Conservation (phyloP, 2,113 vertebrate species). For the Clarias macrocephalus region DNA sequence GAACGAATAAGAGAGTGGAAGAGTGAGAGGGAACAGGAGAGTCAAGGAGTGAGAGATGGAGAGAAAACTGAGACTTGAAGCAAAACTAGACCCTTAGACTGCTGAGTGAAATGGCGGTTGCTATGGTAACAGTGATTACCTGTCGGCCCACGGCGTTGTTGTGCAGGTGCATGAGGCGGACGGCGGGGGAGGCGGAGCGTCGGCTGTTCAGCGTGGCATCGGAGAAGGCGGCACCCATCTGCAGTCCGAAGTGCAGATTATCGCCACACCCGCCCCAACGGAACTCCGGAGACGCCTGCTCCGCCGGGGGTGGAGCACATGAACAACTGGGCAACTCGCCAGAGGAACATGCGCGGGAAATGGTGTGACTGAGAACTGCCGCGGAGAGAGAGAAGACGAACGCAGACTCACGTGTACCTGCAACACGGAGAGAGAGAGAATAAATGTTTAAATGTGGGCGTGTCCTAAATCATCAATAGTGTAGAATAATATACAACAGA, state of each 20-base stretch:
- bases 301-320: conserved; percentile 64
- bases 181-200: conserved; percentile 52
- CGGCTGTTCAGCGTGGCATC: conserved; percentile 67
- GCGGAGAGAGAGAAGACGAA: conserved; percentile 74
- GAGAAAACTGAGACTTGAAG: background rate
- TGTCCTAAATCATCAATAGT: background rate
- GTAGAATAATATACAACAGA: background rate
- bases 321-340: conserved; percentile 74
- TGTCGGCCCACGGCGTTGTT: conserved; percentile 73
- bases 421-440: background rate
- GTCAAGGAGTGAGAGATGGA: background rate
- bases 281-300: conserved; percentile 65
- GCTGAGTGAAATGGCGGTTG: too few relatives aligned
- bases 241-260: conserved; percentile 75
- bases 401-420: conserved; percentile 76
- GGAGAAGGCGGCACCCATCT: conserved; percentile 73
- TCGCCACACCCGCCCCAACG: conserved; percentile 79
- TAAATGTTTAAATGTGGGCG: background rate
- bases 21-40: background rate
- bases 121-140: conserved; percentile 47
- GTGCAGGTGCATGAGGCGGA: conserved; percentile 70
- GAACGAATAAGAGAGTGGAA: background rate
- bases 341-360: conserved; percentile 71
- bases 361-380: conserved; percentile 63
- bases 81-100: background rate